A percentile compares a stretch with the other conserved stretches of the same genome.
phyloP scores from a whole-genome alignment of 2,113 vertebrate species.

The Lampris megalopsis region DNA sequence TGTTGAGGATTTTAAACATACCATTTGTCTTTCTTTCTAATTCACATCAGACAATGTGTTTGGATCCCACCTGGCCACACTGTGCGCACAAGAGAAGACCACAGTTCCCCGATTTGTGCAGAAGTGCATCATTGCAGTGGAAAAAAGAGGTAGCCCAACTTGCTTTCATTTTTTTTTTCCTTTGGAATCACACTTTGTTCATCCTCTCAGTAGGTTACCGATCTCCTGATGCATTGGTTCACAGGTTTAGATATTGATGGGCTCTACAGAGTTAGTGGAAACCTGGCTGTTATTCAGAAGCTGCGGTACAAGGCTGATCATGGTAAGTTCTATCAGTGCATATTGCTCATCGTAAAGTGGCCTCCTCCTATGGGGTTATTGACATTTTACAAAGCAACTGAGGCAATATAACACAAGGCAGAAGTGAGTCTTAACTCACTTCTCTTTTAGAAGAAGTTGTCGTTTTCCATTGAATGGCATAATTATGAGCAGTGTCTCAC shows the following conservation, averaged over 20 bases:
- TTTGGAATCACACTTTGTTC: background rate
- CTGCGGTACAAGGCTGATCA: slow-evolving; percentile 94
- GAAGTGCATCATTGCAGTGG: slow-evolving; percentile 88
- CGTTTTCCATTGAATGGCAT: too few species aligned
- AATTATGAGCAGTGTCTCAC: background rate
- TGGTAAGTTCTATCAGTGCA: slow-evolving; percentile 75
- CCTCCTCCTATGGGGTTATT: background rate
- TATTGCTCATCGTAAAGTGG: background rate
- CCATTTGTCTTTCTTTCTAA: background rate
- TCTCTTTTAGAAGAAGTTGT: background rate
- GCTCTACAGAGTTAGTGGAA: slow-evolving; percentile 94
- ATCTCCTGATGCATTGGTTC: slow-evolving; percentile 14
- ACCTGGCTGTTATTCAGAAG: slow-evolving; percentile 94
- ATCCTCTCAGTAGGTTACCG: background rate
- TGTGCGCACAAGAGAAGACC: slow-evolving; percentile 87
- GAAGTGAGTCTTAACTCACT: background rate
- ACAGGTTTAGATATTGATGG: slow-evolving; percentile 92
- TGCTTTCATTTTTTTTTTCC: background rate
- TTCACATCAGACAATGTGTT: slow-evolving; percentile 90
- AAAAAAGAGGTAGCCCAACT: slow-evolving; percentile 85
- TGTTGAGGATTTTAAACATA: too few species aligned
- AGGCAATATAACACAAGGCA: background rate
- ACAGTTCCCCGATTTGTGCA: slow-evolving; percentile 89
- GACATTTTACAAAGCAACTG: background rate
- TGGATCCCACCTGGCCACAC: slow-evolving; percentile 85